Conservation (phyloP, 2,797 vertebrate species). For the Gymnocypris eckloni region DNA sequence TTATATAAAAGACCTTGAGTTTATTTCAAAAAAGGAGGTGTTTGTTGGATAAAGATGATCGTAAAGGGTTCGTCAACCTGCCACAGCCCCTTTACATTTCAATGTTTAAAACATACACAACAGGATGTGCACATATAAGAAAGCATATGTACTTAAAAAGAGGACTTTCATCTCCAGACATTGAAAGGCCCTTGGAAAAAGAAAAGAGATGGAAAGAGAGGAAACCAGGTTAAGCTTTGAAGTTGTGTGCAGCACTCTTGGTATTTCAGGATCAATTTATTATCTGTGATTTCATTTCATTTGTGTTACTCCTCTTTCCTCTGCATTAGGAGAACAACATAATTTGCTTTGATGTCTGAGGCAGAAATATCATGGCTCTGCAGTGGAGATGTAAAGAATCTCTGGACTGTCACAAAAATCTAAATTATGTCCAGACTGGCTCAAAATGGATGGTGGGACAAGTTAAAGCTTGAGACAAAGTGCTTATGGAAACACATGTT, state of each 20-base stretch:
- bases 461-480: background rate
- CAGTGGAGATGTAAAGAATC: conserved; percentile 64
- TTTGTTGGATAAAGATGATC: background rate
- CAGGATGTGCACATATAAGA: conserved; percentile 4
- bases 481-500: background rate
- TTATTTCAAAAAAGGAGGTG: background rate
- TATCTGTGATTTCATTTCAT: conserved; percentile 66
- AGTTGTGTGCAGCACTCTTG: conserved; percentile 64
- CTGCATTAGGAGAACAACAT: conserved; percentile 66
- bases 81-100: background rate
- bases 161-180: conserved; percentile 45
- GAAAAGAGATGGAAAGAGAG: conserved; percentile 27
- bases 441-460: conserved; percentile 10
- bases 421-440: conserved; percentile 16
- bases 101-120: background rate
- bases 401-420: conserved; percentile 33
- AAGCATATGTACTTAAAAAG: conserved; percentile 1
- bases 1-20: background rate
- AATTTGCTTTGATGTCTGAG: conserved; percentile 74
- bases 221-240: conserved; percentile 66
- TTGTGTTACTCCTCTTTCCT: conserved; percentile 52
- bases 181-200: conserved; percentile 31
- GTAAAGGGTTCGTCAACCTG: background rate
- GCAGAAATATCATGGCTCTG: conserved; percentile 71
- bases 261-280: conserved; percentile 72